These are phyloP conservation scores for Smutsia gigantea DNA, from an alignment of 2,797 vertebrate species.

Conservation along the genomic window DNA sequence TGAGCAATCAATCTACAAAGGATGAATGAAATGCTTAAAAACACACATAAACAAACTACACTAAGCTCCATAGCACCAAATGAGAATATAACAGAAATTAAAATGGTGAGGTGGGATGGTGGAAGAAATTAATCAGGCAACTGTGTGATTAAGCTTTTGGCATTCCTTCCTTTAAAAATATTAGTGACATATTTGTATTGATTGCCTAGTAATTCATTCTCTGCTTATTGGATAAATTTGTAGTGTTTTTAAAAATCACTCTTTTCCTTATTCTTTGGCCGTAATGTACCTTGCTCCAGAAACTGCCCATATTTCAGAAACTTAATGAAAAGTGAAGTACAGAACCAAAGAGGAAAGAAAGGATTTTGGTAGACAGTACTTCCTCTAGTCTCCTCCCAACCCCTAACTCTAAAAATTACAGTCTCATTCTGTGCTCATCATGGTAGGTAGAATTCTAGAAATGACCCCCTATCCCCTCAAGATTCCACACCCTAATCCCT, in stretches of 20 bases:
- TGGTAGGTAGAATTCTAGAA: neutral
- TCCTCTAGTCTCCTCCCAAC: no score
- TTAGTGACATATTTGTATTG: neutral
- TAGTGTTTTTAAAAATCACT: neutral
- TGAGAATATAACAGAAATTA: neutral
- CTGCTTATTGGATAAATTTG: neutral
- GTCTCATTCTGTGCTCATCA: neutral
- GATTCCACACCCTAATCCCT: neutral
- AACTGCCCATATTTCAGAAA: neutral
- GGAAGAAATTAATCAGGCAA: neutral
- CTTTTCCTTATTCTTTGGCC: neutral
- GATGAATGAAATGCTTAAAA: neutral
- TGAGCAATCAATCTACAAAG: neutral
- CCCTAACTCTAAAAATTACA: neutral
- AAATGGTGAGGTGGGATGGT: neutral
- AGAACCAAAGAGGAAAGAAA: conserved; percentile 11
- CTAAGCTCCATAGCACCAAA: neutral
- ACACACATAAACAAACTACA: neutral
- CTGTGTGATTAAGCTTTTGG: neutral
- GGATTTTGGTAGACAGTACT: neutral
- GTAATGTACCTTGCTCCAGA: neutral
- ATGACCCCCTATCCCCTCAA: neutral
- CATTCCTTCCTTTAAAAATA: neutral
- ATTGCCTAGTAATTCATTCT: neutral
- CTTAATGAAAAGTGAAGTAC: neutral